Conservation (phyloP, 2,888 invertebrate genomes). For the Ommatoiulus sabulosus region DNA sequence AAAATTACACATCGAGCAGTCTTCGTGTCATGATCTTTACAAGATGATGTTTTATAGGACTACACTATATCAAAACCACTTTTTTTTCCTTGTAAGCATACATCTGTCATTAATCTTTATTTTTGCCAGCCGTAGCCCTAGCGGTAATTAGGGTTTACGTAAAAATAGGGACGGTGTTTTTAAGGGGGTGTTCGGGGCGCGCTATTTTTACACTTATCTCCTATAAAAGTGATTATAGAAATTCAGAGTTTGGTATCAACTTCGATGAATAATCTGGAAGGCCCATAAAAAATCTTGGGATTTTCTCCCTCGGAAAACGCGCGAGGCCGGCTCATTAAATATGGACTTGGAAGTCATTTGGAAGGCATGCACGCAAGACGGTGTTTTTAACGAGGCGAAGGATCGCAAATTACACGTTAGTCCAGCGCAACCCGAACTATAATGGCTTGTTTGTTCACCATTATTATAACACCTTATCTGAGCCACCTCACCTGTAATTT, state of each 20-base stretch:
- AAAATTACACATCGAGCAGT: neutral
- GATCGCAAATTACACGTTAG: conserved; percentile 34
- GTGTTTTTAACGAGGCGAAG: conserved; percentile 38
- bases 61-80: neutral
- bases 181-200: neutral
- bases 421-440: neutral
- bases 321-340: conserved; percentile 1
- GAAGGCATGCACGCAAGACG: neutral
- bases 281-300: neutral
- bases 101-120: neutral
- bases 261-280: neutral
- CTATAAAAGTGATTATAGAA: neutral
- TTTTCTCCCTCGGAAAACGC: neutral
- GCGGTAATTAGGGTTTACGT: neutral
- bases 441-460: conserved; percentile 43
- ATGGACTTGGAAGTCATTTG: neutral
- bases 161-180: neutral
- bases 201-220: neutral
- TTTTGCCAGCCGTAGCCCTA: neutral
- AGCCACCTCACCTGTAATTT: neutral
- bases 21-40: neutral
- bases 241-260: neutral
- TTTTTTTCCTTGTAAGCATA: neutral
- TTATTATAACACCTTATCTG: conserved; percentile 42
- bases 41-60: neutral